These are phyloP conservation scores for Oceanites oceanicus DNA, from an alignment of 2,113 vertebrate genomes.

Conservation along the genomic window DNA sequence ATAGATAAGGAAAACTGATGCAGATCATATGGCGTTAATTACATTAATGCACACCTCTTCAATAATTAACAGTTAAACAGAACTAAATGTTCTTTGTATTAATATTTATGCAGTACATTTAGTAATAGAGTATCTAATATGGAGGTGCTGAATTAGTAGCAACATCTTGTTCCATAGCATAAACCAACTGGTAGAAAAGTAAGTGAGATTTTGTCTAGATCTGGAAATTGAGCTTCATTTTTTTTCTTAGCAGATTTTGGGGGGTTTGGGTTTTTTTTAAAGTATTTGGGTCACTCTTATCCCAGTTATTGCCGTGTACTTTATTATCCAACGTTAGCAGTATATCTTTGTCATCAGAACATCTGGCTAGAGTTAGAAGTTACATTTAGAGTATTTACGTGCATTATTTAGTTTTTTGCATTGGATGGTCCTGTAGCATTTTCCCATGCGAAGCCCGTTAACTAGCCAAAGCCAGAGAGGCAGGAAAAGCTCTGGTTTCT, in stretches of 20 bases:
- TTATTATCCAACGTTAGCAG: constrained; percentile 30
- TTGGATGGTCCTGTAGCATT: neutral
- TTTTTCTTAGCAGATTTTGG: constrained; percentile 33
- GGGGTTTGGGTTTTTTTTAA: neutral
- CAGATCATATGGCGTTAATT: neutral
- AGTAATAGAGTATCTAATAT: constrained; percentile 65
- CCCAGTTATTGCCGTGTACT: constrained; percentile 52
- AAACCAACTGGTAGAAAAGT: constrained; percentile 54
- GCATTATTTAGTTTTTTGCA: neutral
- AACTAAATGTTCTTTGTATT: constrained; percentile 61
- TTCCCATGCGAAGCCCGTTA: neutral
- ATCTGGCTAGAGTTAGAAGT: constrained; percentile 26
- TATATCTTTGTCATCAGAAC: constrained; percentile 26
- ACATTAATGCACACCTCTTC: constrained; percentile 54
- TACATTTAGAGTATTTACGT: neutral
- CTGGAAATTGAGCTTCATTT: constrained; percentile 65
- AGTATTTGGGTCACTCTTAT: constrained; percentile 50
- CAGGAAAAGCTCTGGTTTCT: neutral
- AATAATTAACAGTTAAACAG: constrained; percentile 36
- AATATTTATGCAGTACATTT: constrained; percentile 72
- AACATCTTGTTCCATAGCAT: constrained; percentile 56
- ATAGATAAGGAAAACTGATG: constrained; percentile 17
- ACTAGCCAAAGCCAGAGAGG: neutral
- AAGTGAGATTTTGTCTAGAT: constrained; percentile 55
- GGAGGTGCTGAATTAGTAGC: constrained; percentile 69